Conservation (phyloP, 2,888 invertebrate species). For the Chrysotoxum bicinctum region DNA sequence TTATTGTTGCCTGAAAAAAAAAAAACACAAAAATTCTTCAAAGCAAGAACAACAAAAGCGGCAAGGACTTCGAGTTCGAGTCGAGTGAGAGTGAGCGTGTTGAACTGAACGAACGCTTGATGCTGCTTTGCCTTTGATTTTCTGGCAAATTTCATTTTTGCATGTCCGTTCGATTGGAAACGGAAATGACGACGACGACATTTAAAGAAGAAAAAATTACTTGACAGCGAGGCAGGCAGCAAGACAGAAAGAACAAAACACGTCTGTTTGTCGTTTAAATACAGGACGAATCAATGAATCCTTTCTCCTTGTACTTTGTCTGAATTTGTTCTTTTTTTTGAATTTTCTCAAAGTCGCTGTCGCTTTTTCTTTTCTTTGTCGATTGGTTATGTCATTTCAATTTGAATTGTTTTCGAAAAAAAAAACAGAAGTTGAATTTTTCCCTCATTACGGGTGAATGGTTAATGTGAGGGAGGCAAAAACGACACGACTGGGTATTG, state of each 20-base stretch:
- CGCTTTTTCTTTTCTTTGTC: conserved; percentile 37
- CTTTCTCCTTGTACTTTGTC: conserved; percentile 49
- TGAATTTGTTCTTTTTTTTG: conserved; percentile 35
- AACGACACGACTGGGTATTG: not conserved
- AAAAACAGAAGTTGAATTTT: conserved; percentile 34
- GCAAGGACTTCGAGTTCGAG: not conserved
- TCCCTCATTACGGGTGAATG: conserved; percentile 65
- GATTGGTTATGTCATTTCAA: conserved; percentile 72
- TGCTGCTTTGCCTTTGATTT: conserved; percentile 62
- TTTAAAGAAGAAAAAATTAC: conserved; percentile 16
- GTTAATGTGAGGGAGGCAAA: conserved; percentile 36
- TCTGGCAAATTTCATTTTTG: conserved; percentile 71
- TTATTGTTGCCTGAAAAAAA: conserved; percentile 53
- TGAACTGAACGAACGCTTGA: not conserved
- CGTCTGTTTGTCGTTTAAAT: conserved; percentile 71
- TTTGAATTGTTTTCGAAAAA: conserved; percentile 51
- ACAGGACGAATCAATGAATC: conserved; percentile 72
- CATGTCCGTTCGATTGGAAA: conserved; percentile 72
- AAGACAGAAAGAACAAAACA: not conserved
- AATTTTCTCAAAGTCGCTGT: conserved; percentile 11
- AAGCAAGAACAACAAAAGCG: not conserved
- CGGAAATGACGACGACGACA: conserved; percentile 58
- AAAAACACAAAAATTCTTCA: conserved; percentile 37
- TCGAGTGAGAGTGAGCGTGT: not conserved
- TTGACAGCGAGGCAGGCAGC: conserved; percentile 12